Evolutionary conservation across 2,888 invertebrate genomes (phyloP).

Genomic region (Ormyrus thymus): DNA sequence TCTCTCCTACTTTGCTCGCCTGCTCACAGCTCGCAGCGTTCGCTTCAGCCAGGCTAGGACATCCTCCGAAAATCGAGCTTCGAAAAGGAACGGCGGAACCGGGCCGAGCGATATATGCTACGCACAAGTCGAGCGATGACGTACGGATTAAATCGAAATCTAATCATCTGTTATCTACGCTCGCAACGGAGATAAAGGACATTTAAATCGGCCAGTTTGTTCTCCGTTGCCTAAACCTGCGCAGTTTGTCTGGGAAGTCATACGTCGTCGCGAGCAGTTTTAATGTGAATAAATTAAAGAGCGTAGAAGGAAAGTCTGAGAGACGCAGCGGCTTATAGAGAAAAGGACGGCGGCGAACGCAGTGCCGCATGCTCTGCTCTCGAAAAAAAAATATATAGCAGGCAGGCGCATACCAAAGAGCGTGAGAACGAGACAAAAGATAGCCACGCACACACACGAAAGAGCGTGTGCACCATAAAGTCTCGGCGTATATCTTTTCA

Average conservation of each 20-base stretch:
- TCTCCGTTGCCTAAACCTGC: no score
- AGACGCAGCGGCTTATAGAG: no score
- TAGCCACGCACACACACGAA: background rate
- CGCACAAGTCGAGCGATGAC: conserved; percentile 5
- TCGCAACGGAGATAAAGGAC: background rate
- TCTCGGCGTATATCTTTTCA: background rate
- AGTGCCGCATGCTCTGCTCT: no score
- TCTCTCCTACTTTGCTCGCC: background rate
- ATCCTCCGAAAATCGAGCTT: no score
- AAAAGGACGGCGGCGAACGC: no score
- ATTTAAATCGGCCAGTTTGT: background rate
- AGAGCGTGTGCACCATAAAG: background rate
- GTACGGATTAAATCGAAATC: conserved; percentile 24
- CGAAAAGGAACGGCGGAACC: conserved; percentile 15
- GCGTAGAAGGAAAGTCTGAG: no score
- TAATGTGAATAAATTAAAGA: no score
- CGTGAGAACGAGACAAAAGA: background rate
- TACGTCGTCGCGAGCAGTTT: no score
- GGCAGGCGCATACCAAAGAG: no score
- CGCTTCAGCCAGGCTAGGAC: no score
- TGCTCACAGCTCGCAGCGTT: background rate
- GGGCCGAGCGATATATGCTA: background rate
- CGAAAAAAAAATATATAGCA: no score
- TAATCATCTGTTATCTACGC: conserved; percentile 32
- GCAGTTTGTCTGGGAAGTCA: no score